Percentiles rank a stretch among this genome's conserved stretches.
phyloP scores from a whole-genome alignment of 1,140 invertebrate species.

The Potamilus streckersoni region DNA sequence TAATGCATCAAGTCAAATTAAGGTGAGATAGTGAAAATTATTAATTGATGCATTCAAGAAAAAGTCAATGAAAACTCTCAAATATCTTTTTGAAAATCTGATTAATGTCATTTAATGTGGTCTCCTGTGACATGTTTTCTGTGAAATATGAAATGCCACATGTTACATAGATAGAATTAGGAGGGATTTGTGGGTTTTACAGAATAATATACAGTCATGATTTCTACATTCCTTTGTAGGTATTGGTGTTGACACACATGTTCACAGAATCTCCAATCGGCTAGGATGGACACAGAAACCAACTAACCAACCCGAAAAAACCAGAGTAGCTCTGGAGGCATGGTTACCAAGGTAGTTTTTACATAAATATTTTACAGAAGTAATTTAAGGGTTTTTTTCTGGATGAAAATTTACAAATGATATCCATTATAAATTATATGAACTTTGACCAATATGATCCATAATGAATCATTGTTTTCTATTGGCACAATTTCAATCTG shows the following conservation, averaged over 20 bases:
- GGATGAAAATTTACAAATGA: neutral
- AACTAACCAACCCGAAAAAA: constrained; percentile 87
- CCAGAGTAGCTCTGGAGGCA: constrained; percentile 83
- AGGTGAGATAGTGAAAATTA: too few relatives aligned
- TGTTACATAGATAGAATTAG: too few relatives aligned
- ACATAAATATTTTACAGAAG: constrained; percentile 2
- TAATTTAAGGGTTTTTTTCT: neutral
- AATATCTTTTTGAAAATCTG: too few relatives aligned
- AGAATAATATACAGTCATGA: too few relatives aligned
- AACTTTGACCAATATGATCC: neutral
- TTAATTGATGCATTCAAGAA: too few relatives aligned
- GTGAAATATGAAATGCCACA: too few relatives aligned
- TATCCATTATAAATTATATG: neutral
- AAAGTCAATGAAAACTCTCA: too few relatives aligned
- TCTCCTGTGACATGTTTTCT: too few relatives aligned
- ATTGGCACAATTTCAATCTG: neutral
- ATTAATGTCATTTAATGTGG: too few relatives aligned
- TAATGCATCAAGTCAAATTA: too few relatives aligned
- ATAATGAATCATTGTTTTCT: neutral
- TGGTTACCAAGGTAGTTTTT: constrained; percentile 81
- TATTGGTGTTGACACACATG: constrained; percentile 97
- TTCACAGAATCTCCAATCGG: constrained; percentile 93
- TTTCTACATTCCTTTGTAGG: constrained; percentile 75
- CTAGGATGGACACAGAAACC: constrained; percentile 86
- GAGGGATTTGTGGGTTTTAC: too few relatives aligned